phyloP scores from a whole-genome alignment of 92 coral and sea anemone species.

The Parazoanthus atlanticus region DNA sequence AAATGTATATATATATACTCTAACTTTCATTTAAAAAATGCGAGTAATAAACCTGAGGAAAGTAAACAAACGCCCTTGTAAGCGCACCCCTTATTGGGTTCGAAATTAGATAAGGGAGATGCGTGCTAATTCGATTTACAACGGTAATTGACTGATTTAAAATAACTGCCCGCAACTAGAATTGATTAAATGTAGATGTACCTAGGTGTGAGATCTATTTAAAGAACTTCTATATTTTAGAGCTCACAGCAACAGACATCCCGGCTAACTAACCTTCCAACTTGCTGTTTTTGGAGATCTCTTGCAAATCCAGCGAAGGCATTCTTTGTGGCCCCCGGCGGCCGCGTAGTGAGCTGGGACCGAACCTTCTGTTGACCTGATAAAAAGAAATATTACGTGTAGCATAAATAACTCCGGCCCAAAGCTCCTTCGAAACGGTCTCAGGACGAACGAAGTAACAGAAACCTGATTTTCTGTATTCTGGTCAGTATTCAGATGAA shows the following conservation, averaged over 20 bases:
- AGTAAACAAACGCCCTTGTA: neutral
- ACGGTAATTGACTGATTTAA: conserved; percentile 2
- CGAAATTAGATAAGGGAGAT: neutral
- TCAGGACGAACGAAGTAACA: too few relatives aligned
- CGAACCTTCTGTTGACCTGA: conserved; percentile 85
- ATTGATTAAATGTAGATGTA: neutral
- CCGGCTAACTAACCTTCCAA: conserved; percentile 50
- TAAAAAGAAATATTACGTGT: neutral
- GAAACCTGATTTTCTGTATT: neutral
- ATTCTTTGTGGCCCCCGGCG: conserved; percentile 84
- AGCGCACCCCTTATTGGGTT: neutral
- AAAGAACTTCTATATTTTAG: neutral
- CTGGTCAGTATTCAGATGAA: neutral
- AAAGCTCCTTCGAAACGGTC: neutral
- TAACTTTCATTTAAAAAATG: neutral
- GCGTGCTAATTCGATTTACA: neutral
- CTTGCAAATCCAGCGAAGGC: conserved; percentile 78
- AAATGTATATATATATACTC: too few relatives aligned
- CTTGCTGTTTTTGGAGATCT: conserved; percentile 68
- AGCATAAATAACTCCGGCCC: neutral
- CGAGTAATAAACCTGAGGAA: neutral
- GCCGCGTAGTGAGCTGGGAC: conserved; percentile 91
- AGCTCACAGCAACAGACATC: neutral
- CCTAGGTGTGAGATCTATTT: neutral
- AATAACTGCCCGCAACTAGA: neutral